Evolutionary conservation across 2,888 invertebrate genomes (phyloP).

Genomic region (Leucozona laternaria): DNA sequence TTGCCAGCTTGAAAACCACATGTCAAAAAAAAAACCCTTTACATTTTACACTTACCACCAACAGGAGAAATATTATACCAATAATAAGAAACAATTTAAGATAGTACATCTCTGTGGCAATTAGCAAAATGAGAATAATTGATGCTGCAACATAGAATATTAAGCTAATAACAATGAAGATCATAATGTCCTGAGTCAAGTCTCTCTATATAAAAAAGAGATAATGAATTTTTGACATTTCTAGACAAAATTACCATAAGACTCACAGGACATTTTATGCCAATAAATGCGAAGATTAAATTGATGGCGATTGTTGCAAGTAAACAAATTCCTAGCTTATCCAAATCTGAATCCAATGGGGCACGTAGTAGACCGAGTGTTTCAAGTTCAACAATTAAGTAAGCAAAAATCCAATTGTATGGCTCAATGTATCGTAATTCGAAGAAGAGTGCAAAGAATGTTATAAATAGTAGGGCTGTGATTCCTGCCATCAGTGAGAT

Average conservation of each 20-base stretch:
- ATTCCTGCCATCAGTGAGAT: slow-evolving; percentile 8
- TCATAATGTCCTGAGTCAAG: not conserved
- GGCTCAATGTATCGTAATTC: slow-evolving; percentile 40
- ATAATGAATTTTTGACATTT: not conserved
- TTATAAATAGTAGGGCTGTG: slow-evolving; percentile 7
- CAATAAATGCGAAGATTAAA: slow-evolving; percentile 5
- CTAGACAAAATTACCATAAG: not conserved
- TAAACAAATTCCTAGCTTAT: not conserved
- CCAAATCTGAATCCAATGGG: slow-evolving; percentile 5
- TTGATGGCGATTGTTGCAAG: not conserved
- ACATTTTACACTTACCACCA: not conserved
- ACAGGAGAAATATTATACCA: not conserved
- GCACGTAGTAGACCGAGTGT: slow-evolving; percentile 8
- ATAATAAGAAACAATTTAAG: not conserved
- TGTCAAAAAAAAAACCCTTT: too few relatives aligned
- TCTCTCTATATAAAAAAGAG: not conserved
- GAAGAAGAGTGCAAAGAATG: not conserved
- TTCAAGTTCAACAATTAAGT: slow-evolving; percentile 37
- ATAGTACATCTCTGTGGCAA: not conserved
- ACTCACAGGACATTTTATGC: slow-evolving; percentile 20
- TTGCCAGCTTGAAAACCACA: too few relatives aligned
- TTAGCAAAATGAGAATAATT: not conserved
- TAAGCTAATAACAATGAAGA: not conserved
- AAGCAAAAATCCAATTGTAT: slow-evolving; percentile 32
- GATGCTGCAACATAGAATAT: not conserved